Evolutionary conservation across 2,888 invertebrate species (phyloP).

Genomic region (Agonopterix subpropinquella): DNA sequence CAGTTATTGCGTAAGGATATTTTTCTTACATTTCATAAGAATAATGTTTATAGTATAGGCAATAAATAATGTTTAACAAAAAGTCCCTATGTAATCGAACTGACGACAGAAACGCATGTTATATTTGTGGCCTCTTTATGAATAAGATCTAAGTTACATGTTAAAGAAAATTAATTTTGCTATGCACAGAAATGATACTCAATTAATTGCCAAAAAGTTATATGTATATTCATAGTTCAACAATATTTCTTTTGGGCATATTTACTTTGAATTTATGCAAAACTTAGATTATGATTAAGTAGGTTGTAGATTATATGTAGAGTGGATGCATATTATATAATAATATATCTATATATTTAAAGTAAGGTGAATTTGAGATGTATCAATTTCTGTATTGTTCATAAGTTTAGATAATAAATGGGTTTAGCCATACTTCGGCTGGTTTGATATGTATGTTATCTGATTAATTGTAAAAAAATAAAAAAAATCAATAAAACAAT

Average conservation of each 20-base stretch:
- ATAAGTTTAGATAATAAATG: slow-evolving; percentile 76
- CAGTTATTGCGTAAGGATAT: slow-evolving; percentile 72
- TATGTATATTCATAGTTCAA: slow-evolving; percentile 75
- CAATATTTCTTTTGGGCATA: slow-evolving; percentile 76
- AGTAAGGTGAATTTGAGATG: slow-evolving; percentile 74
- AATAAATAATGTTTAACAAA: slow-evolving; percentile 72
- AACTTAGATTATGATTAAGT: slow-evolving; percentile 74
- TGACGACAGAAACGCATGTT: slow-evolving; percentile 75
- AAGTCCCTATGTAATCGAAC: slow-evolving; percentile 76
- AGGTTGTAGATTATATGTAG: slow-evolving; percentile 75
- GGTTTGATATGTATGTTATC: slow-evolving; percentile 77
- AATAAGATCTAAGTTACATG: slow-evolving; percentile 76
- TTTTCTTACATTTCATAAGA: slow-evolving; percentile 73
- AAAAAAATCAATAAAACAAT: slow-evolving; percentile 54
- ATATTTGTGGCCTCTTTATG: slow-evolving; percentile 76
- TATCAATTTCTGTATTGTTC: slow-evolving; percentile 76
- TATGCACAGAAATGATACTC: slow-evolving; percentile 78
- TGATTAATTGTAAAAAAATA: slow-evolving; percentile 73
- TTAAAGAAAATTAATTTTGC: slow-evolving; percentile 75
- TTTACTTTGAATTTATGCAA: slow-evolving; percentile 76
- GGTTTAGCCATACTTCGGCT: slow-evolving; percentile 76
- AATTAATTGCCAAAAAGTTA: slow-evolving; percentile 78
- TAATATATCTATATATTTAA: slow-evolving; percentile 72
- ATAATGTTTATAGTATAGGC: slow-evolving; percentile 71
- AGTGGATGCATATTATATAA: slow-evolving; percentile 73